Conservation (phyloP, 35 echinoderm and acorn worm genomes). For the Lytechinus pictus region DNA sequence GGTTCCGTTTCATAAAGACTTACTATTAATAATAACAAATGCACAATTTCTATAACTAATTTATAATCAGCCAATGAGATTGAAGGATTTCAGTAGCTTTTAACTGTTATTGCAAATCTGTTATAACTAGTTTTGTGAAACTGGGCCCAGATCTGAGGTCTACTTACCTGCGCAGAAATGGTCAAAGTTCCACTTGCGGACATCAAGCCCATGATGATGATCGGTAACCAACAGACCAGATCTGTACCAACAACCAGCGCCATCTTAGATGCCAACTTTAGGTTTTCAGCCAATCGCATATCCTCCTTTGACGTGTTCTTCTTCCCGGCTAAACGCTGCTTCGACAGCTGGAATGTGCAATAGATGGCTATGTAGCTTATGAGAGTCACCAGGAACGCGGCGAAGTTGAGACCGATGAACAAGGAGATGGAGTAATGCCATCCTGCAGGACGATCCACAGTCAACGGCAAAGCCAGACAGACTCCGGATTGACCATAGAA, state of each 20-base stretch:
- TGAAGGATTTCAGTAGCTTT: no score
- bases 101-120: no score
- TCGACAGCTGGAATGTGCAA: conserved; percentile 46
- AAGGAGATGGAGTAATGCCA: conserved; percentile 79
- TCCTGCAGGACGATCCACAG: conserved; percentile 63
- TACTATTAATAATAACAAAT: no score
- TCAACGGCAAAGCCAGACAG: conserved; percentile 74
- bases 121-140: background rate
- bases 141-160: background rate
- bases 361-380: conserved; percentile 70
- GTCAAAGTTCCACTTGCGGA: conserved; percentile 17
- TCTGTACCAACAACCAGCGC: conserved; percentile 76
- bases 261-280: conserved; percentile 78
- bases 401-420: conserved; percentile 72
- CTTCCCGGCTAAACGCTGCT: background rate
- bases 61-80: no score
- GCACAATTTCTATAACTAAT: no score
- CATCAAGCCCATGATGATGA: conserved; percentile 78
- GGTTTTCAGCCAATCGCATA: conserved; percentile 24
- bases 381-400: conserved; percentile 65
- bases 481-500: conserved; percentile 82
- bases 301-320: conserved; percentile 7
- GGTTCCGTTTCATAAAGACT: no score
- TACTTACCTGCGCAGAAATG: conserved; percentile 13
- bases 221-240: conserved; percentile 82